Conservation (phyloP, 2,797 vertebrate genomes). For the Micromesistius poutassou region DNA sequence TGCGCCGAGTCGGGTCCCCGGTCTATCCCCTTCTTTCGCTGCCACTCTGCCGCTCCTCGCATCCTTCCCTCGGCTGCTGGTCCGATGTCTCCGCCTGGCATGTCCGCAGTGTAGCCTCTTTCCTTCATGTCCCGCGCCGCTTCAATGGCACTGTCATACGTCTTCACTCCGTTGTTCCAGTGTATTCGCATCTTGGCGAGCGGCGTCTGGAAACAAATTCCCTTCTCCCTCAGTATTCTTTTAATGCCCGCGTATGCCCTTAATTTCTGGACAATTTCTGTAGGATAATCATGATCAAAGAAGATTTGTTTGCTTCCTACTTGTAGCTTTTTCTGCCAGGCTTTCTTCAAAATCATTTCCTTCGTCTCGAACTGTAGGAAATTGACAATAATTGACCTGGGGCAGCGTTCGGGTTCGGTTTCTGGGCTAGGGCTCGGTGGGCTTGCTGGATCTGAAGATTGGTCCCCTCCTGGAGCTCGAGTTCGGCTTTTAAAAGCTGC, state of each 20-base stretch:
- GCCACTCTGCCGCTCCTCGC: background rate
- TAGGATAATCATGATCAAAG: no score
- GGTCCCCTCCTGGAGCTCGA: no score
- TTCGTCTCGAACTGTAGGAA: no score
- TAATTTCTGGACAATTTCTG: no score
- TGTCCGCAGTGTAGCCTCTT: background rate
- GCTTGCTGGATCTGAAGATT: no score
- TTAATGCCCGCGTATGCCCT: no score
- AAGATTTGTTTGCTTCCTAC: no score
- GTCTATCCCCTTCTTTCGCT: background rate
- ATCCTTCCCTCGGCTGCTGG: background rate
- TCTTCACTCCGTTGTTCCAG: background rate
- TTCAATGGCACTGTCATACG: background rate
- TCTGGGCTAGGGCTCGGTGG: no score
- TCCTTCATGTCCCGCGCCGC: background rate
- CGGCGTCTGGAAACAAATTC: background rate
- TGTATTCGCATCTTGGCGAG: background rate
- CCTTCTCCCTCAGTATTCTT: background rate
- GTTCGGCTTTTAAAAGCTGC: no score
- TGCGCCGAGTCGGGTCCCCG: background rate
- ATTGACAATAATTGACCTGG: no score
- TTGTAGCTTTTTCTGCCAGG: no score
- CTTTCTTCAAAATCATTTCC: no score
- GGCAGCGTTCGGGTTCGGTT: background rate
- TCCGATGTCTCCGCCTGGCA: background rate